These are phyloP conservation scores for Brachyrhaphis roseni DNA, from an alignment of 2,797 vertebrate genomes.

Conservation along the genomic window DNA sequence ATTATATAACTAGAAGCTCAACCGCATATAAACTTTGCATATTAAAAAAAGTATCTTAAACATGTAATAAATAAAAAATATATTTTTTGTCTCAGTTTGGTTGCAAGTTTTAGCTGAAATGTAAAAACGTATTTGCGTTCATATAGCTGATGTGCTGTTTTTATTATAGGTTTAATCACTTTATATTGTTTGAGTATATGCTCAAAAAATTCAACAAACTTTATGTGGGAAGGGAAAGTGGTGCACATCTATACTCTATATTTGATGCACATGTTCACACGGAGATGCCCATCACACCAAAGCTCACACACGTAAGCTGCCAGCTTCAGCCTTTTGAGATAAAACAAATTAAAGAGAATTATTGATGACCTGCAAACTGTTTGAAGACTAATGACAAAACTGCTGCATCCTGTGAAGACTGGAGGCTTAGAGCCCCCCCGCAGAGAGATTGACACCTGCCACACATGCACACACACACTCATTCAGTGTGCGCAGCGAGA, in stretches of 20 bases:
- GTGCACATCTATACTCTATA: conserved; percentile 30
- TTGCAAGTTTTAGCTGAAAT: not conserved
- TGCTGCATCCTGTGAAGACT: conserved; percentile 85
- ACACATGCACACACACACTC: conserved; percentile 50
- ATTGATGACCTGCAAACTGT: conserved; percentile 90
- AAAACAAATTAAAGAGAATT: conserved; percentile 93
- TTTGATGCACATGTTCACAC: conserved; percentile 67
- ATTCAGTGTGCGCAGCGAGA: conserved; percentile 68
- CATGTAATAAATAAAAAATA: not conserved
- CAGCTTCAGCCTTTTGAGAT: conserved; percentile 85
- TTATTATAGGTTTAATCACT: not conserved
- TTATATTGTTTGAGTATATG: not conserved
- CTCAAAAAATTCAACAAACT: not conserved
- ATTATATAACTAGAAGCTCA: not conserved
- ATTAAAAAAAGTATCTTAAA: not conserved
- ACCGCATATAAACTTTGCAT: not conserved
- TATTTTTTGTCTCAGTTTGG: not conserved
- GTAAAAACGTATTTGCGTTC: not conserved
- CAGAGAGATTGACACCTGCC: conserved; percentile 81
- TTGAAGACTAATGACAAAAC: conserved; percentile 93
- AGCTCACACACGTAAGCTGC: conserved; percentile 68
- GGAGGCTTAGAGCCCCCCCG: conserved; percentile 82
- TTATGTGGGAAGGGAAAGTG: conserved; percentile 19
- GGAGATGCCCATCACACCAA: conserved; percentile 74
- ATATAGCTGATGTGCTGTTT: not conserved